Base-by-base conservation (phyloP, 2,797 vertebrate species). In the Lateolabrax maculatus region DNA sequence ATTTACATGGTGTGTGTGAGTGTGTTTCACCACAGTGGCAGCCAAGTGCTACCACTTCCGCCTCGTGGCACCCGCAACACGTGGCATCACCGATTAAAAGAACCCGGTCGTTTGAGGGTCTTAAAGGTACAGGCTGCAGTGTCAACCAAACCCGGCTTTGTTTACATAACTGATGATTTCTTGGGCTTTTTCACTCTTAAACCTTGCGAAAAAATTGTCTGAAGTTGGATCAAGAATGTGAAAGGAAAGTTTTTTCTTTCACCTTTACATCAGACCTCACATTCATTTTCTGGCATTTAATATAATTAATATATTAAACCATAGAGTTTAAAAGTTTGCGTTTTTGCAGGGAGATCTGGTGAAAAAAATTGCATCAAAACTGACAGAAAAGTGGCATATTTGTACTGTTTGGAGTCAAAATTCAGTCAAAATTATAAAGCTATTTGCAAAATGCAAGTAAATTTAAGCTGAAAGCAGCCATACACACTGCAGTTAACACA, bases 31-130 rank as follows among this genome's bases (percentile, higher is more conserved):
- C 89, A 88, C 91, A 88, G 79, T n/a, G 77, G 86, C 77, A 78
- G 70, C 70, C 65, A 29, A 36, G 53, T 49, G n/a, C 34, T 49
- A 90, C 90, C 89, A 89, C 90, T 90, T 92, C 90, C 89, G 11
- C 85, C 79, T 85, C 6, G 9, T 61, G 74, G 61, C 76, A 15
- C 77, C 87, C 86, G 0, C 89, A 79, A 7, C 86, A 48, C n/a
- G 71, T 81, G 81, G 69, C 49, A 0, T 31, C 9, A 37, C 52
- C 34, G 19, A 1, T 31, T 43, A 43, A 62, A 29, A 69, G 61
- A 68, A 67, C 9, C 0, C 1, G 5, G 63, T 57, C 3, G 0
- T 64, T 86, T 83, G 48, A 84, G 68, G 81, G 41, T 79, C 90
- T 89, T 82, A 79, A 79, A 87, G 89, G 41, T 3, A 3, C 67